Percentiles rank a stretch among this genome's conserved stretches.
phyloP scores from a whole-genome alignment of 2,888 invertebrate species.

The Acronicta alni region DNA sequence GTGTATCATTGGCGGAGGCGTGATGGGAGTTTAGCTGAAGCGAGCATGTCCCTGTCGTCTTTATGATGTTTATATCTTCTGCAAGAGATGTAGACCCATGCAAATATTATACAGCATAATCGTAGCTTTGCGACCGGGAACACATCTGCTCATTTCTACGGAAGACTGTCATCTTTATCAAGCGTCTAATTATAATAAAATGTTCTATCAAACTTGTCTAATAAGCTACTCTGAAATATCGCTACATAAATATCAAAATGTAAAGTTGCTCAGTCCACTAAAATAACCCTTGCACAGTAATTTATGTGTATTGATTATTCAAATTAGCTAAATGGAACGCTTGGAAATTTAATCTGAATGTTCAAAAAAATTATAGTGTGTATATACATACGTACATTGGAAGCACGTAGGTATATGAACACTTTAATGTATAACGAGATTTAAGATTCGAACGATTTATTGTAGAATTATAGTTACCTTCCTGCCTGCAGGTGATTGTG shows the following conservation, averaged over 20 bases:
- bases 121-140: constrained; percentile 25
- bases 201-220: constrained; percentile 25
- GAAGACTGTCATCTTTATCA: constrained; percentile 42
- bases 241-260: constrained; percentile 38
- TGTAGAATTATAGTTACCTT: constrained; percentile 51
- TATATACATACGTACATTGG: constrained; percentile 45
- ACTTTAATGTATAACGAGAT: constrained; percentile 52
- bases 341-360: constrained; percentile 67
- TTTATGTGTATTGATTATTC: constrained; percentile 63
- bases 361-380: constrained; percentile 50
- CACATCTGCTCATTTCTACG: constrained; percentile 35
- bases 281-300: constrained; percentile 56
- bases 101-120: constrained; percentile 28
- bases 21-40: constrained; percentile 77
- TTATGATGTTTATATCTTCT: constrained; percentile 71
- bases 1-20: constrained; percentile 79
- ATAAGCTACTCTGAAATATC: constrained; percentile 24
- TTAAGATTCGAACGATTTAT: constrained; percentile 55
- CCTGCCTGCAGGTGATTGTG: constrained; percentile 46
- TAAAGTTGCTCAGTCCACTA: constrained; percentile 32
- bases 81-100: constrained; percentile 53
- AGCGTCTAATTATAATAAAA: constrained; percentile 39
- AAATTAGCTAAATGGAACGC: constrained; percentile 60
- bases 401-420: too few relatives aligned
- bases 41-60: constrained; percentile 72